Evolutionary conservation across 2,888 invertebrate species (phyloP).

Genomic region (Peribatodes rhomboidaria): DNA sequence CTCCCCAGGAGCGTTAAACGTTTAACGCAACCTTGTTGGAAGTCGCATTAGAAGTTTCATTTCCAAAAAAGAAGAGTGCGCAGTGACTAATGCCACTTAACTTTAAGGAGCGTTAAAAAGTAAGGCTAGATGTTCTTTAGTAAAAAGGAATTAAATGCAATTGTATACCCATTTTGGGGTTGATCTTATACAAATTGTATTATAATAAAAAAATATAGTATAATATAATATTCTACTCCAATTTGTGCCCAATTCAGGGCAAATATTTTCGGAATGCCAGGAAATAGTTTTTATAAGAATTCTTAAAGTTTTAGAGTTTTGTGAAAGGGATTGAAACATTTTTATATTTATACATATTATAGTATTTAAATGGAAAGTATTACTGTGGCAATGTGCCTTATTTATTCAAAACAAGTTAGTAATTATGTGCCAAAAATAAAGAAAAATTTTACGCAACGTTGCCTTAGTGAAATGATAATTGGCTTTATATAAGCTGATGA

Average conservation of each 20-base stretch:
- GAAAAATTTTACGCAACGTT: slow-evolving; percentile 40
- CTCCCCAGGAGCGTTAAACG: too few species aligned
- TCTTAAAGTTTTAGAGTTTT: slow-evolving; percentile 37
- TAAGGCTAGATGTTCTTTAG: too few species aligned
- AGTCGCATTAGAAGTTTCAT: too few species aligned
- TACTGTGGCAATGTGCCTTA: slow-evolving; percentile 76
- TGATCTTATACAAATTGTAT: too few species aligned
- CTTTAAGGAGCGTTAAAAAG: too few species aligned
- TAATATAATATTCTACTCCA: background rate
- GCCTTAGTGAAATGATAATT: slow-evolving; percentile 46
- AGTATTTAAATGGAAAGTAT: slow-evolving; percentile 20
- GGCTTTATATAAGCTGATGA: too few species aligned
- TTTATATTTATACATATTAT: slow-evolving; percentile 36
- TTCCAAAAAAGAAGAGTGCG: too few species aligned
- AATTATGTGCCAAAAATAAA: slow-evolving; percentile 65
- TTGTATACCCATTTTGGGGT: too few species aligned
- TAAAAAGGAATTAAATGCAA: too few species aligned
- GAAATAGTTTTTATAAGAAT: slow-evolving; percentile 33
- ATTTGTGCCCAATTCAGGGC: background rate
- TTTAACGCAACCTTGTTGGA: too few species aligned
- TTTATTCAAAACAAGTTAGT: slow-evolving; percentile 55
- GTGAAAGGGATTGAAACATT: slow-evolving; percentile 40
- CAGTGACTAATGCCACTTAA: too few species aligned
- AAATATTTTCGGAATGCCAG: slow-evolving; percentile 19
- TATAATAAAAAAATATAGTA: background rate